These are phyloP conservation scores for Leptinotarsa rubiginosa DNA, from an alignment of 2,888 invertebrate genomes.

Conservation along the genomic window DNA sequence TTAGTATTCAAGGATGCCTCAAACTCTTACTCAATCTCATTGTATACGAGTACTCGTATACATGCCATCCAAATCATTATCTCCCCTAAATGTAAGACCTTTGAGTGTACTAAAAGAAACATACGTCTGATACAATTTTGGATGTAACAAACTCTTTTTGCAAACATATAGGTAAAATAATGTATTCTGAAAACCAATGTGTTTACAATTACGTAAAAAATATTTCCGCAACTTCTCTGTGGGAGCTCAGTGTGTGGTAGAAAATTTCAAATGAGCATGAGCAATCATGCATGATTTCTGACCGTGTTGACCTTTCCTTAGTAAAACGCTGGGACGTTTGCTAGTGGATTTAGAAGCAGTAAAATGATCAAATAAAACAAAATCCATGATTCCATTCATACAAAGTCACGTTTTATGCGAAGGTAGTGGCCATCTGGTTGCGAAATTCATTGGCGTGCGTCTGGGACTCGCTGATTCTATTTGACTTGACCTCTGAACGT, in stretches of 20 bases:
- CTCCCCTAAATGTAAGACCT: too few species aligned
- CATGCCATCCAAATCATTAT: too few species aligned
- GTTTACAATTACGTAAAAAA: background rate
- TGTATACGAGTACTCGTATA: too few species aligned
- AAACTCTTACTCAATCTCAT: too few species aligned
- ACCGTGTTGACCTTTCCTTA: conserved; percentile 22
- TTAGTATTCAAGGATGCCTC: too few species aligned
- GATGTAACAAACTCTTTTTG: too few species aligned
- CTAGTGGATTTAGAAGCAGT: conserved; percentile 18
- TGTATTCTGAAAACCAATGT: too few species aligned
- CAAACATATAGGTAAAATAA: too few species aligned
- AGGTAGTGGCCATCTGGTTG: conserved; percentile 12
- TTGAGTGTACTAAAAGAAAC: too few species aligned
- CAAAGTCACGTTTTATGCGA: conserved; percentile 15
- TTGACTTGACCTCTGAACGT: too few species aligned
- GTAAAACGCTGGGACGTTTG: conserved; percentile 14
- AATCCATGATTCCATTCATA: conserved; percentile 15
- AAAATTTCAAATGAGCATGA: conserved; percentile 15
- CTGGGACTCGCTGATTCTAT: too few species aligned
- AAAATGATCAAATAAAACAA: conserved; percentile 20
- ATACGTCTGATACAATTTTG: too few species aligned
- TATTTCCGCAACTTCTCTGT: conserved; percentile 6
- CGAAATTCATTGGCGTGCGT: conserved; percentile 5
- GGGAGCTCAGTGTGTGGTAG: conserved; percentile 7
- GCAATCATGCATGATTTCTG: conserved; percentile 24